These are phyloP conservation scores for Pitangus sulphuratus DNA, from an alignment of 2,797 vertebrate species.

Conservation along the genomic window DNA sequence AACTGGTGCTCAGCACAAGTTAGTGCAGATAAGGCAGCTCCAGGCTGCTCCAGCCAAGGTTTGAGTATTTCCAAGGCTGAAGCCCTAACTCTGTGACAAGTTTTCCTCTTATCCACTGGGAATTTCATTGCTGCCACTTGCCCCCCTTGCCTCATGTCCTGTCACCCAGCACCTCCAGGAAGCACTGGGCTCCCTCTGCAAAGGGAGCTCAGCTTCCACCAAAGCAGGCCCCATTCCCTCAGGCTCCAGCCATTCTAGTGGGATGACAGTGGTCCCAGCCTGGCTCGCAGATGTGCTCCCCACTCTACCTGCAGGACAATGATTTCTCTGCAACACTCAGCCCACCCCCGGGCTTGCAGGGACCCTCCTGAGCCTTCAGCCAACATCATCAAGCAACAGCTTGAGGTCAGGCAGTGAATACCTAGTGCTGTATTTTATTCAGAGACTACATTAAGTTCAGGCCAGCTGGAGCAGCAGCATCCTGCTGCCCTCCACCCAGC, in stretches of 20 bases:
- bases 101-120: fast-evolving
- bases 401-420: not conserved
- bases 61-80: not conserved
- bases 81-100: fast-evolving
- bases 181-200: not conserved
- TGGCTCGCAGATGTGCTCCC: fast-evolving
- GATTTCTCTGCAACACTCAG: not conserved
- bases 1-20: not conserved
- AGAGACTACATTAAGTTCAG: not conserved
- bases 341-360: fast-evolving
- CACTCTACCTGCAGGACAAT: not conserved
- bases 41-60: not conserved
- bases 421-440: slow-evolving; percentile 13
- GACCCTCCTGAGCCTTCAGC: not conserved
- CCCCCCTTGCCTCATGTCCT: not conserved
- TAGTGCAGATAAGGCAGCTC: not conserved
- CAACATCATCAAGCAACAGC: not conserved
- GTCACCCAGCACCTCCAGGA: not conserved
- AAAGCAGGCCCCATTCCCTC: not conserved
- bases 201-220: not conserved
- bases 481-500: not conserved
- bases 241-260: not conserved
- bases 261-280: not conserved
- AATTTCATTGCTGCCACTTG: not conserved
- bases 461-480: not conserved